phyloP scores from a whole-genome alignment of 1,140 invertebrate species.

The Drosophila sproati region DNA sequence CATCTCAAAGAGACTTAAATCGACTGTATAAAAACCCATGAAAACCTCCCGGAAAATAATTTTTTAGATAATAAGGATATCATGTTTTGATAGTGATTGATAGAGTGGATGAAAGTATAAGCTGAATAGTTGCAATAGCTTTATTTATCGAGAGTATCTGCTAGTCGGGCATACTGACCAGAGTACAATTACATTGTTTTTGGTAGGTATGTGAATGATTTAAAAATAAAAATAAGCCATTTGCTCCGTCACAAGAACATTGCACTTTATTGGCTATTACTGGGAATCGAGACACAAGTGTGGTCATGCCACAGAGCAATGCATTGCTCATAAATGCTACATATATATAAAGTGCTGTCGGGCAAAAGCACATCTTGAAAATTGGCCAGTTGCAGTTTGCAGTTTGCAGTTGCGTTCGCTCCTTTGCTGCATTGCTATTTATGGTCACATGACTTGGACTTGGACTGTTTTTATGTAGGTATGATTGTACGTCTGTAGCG shows the following conservation, averaged over 20 bases:
- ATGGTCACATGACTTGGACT: conserved; percentile 1
- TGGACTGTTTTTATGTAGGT: conserved; percentile 2
- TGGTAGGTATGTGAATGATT: neutral
- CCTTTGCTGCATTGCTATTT: conserved; percentile 2
- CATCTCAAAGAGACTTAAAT: too few species aligned
- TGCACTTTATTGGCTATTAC: neutral
- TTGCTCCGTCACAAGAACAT: neutral
- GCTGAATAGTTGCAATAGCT: too few species aligned
- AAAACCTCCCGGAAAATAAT: too few species aligned
- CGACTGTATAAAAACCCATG: too few species aligned
- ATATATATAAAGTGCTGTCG: neutral
- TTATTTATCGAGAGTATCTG: too few species aligned
- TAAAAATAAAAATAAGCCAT: neutral
- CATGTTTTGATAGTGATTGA: too few species aligned
- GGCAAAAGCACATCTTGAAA: conserved; percentile 2
- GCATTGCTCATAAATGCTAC: conserved; percentile 1
- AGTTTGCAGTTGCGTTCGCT: neutral
- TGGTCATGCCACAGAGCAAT: neutral
- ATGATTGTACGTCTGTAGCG: neutral
- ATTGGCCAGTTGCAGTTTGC: neutral
- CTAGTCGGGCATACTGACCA: too few species aligned
- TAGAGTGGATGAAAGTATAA: too few species aligned
- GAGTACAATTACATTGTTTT: neutral
- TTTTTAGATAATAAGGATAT: too few species aligned
- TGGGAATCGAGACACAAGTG: neutral